These are phyloP conservation scores for Ceyx melanurus DNA, from an alignment of 2,113 vertebrate species.

Conservation along the genomic window DNA sequence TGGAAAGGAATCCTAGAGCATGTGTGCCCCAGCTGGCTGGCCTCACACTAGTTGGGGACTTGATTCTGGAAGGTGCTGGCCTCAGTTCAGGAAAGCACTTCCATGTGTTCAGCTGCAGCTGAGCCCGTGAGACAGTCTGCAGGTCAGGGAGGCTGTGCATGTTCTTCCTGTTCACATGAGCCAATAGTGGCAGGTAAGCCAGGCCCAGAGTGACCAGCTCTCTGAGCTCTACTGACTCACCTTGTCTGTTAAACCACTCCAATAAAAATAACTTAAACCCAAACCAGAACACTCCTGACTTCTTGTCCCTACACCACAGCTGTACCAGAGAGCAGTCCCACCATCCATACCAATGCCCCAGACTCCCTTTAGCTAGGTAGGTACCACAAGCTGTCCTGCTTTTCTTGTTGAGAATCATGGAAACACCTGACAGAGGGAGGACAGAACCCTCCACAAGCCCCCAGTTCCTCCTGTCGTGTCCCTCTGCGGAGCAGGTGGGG, in stretches of 20 bases:
- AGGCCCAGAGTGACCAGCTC: slow-evolving; percentile 39
- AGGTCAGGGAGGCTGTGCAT: not conserved
- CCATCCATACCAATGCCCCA: not conserved
- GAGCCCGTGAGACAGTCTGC: not conserved
- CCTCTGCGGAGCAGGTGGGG: not conserved
- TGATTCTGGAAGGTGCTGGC: not conserved
- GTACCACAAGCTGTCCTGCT: not conserved
- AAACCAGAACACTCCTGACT: not conserved
- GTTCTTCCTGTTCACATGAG: not conserved
- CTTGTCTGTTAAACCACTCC: not conserved
- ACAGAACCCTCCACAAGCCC: not conserved
- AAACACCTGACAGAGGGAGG: not conserved
- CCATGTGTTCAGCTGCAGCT: not conserved
- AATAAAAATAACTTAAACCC: slow-evolving; percentile 18
- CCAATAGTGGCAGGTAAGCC: not conserved
- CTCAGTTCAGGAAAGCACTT: slow-evolving; percentile 26
- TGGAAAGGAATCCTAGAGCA: not conserved
- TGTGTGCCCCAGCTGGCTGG: not conserved
- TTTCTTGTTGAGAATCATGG: not conserved
- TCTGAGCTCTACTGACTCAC: not conserved
- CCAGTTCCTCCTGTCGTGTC: not conserved
- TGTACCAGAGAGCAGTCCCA: not conserved
- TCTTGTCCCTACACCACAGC: not conserved
- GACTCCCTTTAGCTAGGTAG: not conserved
- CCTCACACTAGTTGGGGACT: not conserved